Evolutionary conservation across 2,797 vertebrate genomes (phyloP).

Genomic region (Microcaecilia unicolor): DNA sequence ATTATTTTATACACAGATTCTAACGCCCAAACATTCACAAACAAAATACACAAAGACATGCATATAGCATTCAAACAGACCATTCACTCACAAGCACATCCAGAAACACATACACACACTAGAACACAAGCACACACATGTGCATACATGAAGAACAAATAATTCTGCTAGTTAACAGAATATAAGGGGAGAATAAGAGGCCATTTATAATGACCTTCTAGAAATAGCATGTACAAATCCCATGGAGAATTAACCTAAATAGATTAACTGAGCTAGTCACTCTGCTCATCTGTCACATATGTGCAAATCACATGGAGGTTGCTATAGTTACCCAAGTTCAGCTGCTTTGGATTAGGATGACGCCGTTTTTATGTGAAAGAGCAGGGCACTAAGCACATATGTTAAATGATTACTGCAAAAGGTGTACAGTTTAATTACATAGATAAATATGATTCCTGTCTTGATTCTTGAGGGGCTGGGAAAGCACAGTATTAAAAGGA

Average conservation of each 20-base stretch:
- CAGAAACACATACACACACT: too few relatives aligned
- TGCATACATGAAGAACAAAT: too few relatives aligned
- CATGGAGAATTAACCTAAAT: slow-evolving; percentile 3
- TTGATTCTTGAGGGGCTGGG: too few relatives aligned
- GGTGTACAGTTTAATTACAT: background rate
- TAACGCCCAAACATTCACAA: too few relatives aligned
- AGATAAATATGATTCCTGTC: background rate
- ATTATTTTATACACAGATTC: too few relatives aligned
- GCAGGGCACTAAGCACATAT: background rate
- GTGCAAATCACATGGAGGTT: slow-evolving; percentile 20
- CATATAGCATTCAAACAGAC: too few relatives aligned
- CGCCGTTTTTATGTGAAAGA: slow-evolving; percentile 8
- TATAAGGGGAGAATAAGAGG: too few relatives aligned
- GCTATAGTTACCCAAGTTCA: slow-evolving; percentile 22
- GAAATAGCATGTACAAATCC: slow-evolving; percentile 7
- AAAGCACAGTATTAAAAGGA: background rate
- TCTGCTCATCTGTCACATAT: slow-evolving; percentile 10
- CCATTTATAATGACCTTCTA: too few relatives aligned
- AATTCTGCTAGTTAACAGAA: too few relatives aligned
- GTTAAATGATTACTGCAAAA: background rate
- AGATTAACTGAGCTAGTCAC: slow-evolving; percentile 8
- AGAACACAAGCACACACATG: too few relatives aligned
- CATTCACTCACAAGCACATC: too few relatives aligned
- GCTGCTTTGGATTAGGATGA: background rate
- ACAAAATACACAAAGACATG: too few relatives aligned